Evolutionary conservation across 2,888 invertebrate genomes (phyloP).

Genomic region (Crossocerus cetratus): DNA sequence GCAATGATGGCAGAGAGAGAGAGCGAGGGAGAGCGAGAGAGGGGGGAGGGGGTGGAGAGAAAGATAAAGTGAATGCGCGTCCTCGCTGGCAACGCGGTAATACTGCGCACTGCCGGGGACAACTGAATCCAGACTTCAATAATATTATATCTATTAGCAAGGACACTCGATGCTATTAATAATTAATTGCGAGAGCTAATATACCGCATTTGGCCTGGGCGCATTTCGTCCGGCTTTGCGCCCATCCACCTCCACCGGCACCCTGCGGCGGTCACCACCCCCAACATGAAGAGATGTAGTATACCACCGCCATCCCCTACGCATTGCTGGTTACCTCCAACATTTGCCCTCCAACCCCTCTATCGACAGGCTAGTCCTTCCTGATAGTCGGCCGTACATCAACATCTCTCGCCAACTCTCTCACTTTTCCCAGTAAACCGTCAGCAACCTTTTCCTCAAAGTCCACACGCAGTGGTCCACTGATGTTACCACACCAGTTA

Average conservation of each 20-base stretch:
- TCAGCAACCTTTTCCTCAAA: too few species aligned
- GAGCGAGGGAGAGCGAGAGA: not conserved
- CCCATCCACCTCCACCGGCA: not conserved
- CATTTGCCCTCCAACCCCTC: slow-evolving; percentile 19
- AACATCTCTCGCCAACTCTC: not conserved
- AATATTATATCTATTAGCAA: slow-evolving; percentile 64
- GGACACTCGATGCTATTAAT: slow-evolving; percentile 64
- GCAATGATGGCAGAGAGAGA: not conserved
- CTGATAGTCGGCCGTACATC: not conserved
- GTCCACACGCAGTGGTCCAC: not conserved
- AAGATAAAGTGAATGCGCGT: not conserved
- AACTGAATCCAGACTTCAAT: slow-evolving; percentile 58
- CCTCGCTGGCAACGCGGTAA: slow-evolving; percentile 14
- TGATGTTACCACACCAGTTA: too few species aligned
- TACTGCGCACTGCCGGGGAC: slow-evolving; percentile 41
- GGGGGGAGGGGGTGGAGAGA: not conserved
- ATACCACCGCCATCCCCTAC: not conserved
- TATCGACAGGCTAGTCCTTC: not conserved
- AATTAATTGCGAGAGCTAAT: slow-evolving; percentile 65
- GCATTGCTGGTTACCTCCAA: slow-evolving; percentile 7
- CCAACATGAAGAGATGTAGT: not conserved
- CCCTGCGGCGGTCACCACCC: not conserved
- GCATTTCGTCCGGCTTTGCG: slow-evolving; percentile 39
- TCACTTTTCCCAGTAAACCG: slow-evolving; percentile 13
- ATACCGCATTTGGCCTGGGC: slow-evolving; percentile 56